A percentile compares a stretch with the other conserved stretches of the same genome.
Evolutionary conservation across 2,888 invertebrate species (phyloP).

Genomic region (Clepsis dumicolana): DNA sequence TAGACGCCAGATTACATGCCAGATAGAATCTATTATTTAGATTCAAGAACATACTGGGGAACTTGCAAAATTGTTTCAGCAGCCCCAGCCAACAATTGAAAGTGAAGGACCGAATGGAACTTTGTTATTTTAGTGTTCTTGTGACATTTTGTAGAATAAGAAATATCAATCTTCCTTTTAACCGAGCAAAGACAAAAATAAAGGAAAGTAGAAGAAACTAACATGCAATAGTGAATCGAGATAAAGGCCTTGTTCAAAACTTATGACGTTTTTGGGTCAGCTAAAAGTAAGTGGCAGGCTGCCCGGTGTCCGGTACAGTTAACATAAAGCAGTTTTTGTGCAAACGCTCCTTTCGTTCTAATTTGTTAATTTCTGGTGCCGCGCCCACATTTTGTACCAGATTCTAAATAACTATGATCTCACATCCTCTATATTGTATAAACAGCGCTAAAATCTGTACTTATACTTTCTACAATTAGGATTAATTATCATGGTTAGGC

Average conservation of each 20-base stretch:
- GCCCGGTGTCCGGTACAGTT: constrained; percentile 44
- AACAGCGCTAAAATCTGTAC: constrained; percentile 25
- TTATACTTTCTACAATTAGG: constrained; percentile 37
- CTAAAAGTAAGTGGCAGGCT: constrained; percentile 45
- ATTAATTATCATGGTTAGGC: constrained; percentile 27
- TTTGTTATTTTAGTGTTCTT: not conserved
- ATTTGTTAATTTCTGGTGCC: constrained; percentile 67
- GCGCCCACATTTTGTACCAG: constrained; percentile 21
- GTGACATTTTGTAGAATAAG: constrained; percentile 3
- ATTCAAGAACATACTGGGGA: too few species aligned
- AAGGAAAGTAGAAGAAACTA: constrained; percentile 30
- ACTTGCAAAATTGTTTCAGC: not conserved
- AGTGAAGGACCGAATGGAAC: not conserved
- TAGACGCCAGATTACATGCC: too few species aligned
- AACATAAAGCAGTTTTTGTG: constrained; percentile 54
- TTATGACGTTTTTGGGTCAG: constrained; percentile 46
- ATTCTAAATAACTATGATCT: constrained; percentile 13
- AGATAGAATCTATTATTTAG: too few species aligned
- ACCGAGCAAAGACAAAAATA: constrained; percentile 24
- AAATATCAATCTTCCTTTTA: constrained; percentile 14
- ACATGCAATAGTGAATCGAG: constrained; percentile 19
- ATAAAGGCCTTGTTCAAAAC: constrained; percentile 35
- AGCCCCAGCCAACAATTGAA: not conserved
- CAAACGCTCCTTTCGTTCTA: constrained; percentile 62
- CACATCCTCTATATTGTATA: constrained; percentile 16